Evolutionary conservation across 2,888 invertebrate species (phyloP).

Genomic region (Acanthosoma haemorrhoidale): DNA sequence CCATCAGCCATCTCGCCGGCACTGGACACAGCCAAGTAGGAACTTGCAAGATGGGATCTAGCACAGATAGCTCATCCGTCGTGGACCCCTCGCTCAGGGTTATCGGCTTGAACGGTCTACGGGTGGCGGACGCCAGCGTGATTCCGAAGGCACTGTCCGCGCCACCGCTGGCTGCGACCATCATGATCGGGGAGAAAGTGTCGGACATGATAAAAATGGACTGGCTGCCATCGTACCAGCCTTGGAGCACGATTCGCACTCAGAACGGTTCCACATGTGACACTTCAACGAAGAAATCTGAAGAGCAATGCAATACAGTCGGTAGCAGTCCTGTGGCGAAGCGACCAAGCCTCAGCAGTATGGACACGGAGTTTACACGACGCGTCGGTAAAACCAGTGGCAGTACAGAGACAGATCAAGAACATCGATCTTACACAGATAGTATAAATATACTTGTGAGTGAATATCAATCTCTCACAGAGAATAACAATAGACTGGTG

Average conservation of each 20-base stretch:
- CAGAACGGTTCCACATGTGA: no score
- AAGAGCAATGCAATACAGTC: no score
- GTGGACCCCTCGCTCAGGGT: conserved; percentile 44
- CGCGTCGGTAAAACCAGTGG: no score
- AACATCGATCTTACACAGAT: no score
- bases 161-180: conserved; percentile 43
- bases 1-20: conserved; percentile 39
- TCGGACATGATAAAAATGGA: conserved; percentile 38
- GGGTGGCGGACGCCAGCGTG: conserved; percentile 48
- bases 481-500: no score
- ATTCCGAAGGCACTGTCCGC: conserved; percentile 46
- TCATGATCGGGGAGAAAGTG: conserved; percentile 44
- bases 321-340: no score
- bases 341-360: neutral
- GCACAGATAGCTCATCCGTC: conserved; percentile 44
- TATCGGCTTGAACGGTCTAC: conserved; percentile 44
- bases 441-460: no score
- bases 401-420: no score
- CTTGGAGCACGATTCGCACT: no score
- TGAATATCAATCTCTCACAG: no score
- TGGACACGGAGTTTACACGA: neutral
- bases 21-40: conserved; percentile 42
- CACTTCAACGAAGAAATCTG: neutral
- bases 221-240: conserved; percentile 28
- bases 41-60: conserved; percentile 45